These are phyloP conservation scores for Uropetala carovei DNA, from an alignment of 2,888 invertebrate species.

Conservation along the genomic window DNA sequence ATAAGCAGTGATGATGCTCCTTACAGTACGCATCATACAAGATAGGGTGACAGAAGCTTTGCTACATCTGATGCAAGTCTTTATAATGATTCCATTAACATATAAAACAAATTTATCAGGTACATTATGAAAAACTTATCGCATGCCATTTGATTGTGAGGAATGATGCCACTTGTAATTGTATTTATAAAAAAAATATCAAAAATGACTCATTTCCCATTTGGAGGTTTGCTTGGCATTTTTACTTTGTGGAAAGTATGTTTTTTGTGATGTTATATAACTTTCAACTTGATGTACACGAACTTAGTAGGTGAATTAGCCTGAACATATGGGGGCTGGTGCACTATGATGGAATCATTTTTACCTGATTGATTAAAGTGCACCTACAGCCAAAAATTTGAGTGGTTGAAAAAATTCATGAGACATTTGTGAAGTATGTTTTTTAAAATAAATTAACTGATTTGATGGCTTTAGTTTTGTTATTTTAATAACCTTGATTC, in stretches of 20 bases:
- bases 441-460: slow-evolving; percentile 64
- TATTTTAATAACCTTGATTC: not conserved
- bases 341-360: slow-evolving; percentile 59
- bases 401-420: slow-evolving; percentile 63
- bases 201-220: slow-evolving; percentile 56
- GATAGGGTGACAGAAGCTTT: slow-evolving; percentile 56
- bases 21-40: slow-evolving; percentile 55
- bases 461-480: slow-evolving; percentile 37
- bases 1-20: slow-evolving; percentile 8
- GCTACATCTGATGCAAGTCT: slow-evolving; percentile 61
- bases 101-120: slow-evolving; percentile 57
- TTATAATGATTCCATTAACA: slow-evolving; percentile 60
- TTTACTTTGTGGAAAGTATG: slow-evolving; percentile 61
- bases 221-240: slow-evolving; percentile 61
- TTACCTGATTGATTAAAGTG: slow-evolving; percentile 56
- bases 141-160: slow-evolving; percentile 55
- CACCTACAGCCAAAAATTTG: slow-evolving; percentile 57
- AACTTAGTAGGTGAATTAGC: slow-evolving; percentile 61
- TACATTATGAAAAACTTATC: slow-evolving; percentile 40
- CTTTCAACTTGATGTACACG: slow-evolving; percentile 56
- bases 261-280: slow-evolving; percentile 62
- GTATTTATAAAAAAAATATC: slow-evolving; percentile 51
- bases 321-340: slow-evolving; percentile 54
- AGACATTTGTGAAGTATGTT: slow-evolving; percentile 64
- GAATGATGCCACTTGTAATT: slow-evolving; percentile 44